These are phyloP conservation scores for Morbakka virulenta DNA, from an alignment of 30 jellyfish, hydroid and myxozoan species.

Conservation along the genomic window DNA sequence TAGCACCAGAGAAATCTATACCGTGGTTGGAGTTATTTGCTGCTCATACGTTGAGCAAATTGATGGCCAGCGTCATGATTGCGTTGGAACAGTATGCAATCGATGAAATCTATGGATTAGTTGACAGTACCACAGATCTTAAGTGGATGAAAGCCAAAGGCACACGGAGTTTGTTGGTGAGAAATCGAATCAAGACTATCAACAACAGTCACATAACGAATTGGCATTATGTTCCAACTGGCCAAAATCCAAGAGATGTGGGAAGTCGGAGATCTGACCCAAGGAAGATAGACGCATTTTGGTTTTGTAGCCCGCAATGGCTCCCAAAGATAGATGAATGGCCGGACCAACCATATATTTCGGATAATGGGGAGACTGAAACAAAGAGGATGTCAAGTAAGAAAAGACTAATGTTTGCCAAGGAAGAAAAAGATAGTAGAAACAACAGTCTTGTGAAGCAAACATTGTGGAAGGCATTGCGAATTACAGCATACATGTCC, in stretches of 20 bases:
- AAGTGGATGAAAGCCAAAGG: conserved; percentile 17
- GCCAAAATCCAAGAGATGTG: conserved; percentile 10
- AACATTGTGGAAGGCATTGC: conserved; percentile 15
- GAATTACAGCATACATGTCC: conserved; percentile 13
- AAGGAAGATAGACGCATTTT: conserved; percentile 9
- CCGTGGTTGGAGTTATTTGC: conserved; percentile 9
- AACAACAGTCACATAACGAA: neutral
- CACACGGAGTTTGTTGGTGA: conserved; percentile 12
- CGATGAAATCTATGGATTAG: conserved; percentile 8
- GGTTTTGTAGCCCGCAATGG: conserved; percentile 45
- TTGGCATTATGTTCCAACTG: conserved; percentile 24
- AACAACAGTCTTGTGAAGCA: neutral
- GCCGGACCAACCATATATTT: conserved; percentile 12
- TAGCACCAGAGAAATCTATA: conserved; percentile 9
- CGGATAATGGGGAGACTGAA: no score
- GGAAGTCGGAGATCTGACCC: conserved; percentile 30
- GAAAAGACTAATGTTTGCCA: neutral
- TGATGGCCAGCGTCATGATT: conserved; percentile 16
- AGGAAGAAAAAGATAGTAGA: conserved; percentile 11
- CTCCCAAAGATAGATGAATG: conserved; percentile 22
- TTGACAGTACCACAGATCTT: conserved; percentile 45
- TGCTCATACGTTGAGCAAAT: neutral
- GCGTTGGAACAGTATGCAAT: conserved; percentile 49
- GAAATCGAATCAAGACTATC: conserved; percentile 6
- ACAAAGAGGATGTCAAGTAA: neutral